Evolutionary conservation across 2,797 vertebrate genomes (phyloP).

Genomic region (Lagocephalus sceleratus): DNA sequence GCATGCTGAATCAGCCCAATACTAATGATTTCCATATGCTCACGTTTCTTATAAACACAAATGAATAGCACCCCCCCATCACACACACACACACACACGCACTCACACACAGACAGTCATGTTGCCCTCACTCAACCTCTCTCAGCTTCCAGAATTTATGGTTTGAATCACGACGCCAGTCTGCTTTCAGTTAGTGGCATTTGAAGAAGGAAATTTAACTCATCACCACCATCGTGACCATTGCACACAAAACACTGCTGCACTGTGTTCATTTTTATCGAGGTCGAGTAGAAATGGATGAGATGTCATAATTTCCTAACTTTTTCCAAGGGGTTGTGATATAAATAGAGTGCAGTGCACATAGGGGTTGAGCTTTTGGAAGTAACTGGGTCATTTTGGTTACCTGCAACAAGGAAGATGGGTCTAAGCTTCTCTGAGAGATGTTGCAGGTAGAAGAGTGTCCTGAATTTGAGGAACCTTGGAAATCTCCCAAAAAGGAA

Average conservation of each 20-base stretch:
- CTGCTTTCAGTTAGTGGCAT: constrained; percentile 38
- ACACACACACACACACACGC: not conserved
- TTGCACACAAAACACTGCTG: constrained; percentile 29
- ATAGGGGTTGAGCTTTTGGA: not conserved
- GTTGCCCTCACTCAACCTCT: constrained; percentile 23
- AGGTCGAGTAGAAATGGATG: not conserved
- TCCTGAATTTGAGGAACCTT: too few relatives aligned
- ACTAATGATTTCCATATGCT: constrained; percentile 77
- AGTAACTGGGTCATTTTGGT: not conserved
- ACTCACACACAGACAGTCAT: not conserved
- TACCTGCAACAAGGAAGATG: not conserved
- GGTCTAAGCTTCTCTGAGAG: not conserved
- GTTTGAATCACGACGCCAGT: constrained; percentile 26
- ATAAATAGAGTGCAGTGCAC: not conserved
- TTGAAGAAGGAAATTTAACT: constrained; percentile 47
- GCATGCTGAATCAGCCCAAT: constrained; percentile 63
- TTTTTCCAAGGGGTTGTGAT: not conserved
- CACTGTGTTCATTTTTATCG: constrained; percentile 28
- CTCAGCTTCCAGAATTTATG: constrained; percentile 31
- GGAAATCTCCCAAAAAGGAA: too few relatives aligned
- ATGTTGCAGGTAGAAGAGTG: not conserved
- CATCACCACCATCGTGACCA: constrained; percentile 27
- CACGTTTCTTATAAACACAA: constrained; percentile 57
- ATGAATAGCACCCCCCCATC: constrained; percentile 15
- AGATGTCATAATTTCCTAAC: not conserved